A percentile compares a stretch with the other conserved stretches of the same genome.
Conservation (phyloP, 2,888 invertebrate species). For the Amphipyra tragopoginis region DNA sequence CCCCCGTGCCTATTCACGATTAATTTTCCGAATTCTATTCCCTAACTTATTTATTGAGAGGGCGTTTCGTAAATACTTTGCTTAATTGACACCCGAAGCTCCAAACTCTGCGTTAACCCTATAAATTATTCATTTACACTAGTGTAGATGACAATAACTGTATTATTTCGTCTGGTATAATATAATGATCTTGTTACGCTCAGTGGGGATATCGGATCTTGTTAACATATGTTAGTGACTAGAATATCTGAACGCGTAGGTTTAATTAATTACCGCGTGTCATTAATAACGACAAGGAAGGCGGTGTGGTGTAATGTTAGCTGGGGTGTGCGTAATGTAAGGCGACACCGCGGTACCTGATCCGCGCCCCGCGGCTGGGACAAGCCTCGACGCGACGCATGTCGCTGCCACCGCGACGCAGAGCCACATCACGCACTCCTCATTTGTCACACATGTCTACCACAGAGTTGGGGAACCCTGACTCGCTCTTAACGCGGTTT, state of each 20-base stretch:
- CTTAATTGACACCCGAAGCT: conserved; percentile 79
- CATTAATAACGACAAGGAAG: conserved; percentile 79
- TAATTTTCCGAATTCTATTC: conserved; percentile 84
- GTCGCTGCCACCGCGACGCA: conserved; percentile 34
- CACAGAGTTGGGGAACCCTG: conserved; percentile 42
- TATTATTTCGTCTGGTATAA: conserved; percentile 66
- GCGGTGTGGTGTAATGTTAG: conserved; percentile 62
- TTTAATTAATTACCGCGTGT: conserved; percentile 80
- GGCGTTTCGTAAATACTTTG: conserved; percentile 79
- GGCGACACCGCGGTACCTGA: conserved; percentile 70
- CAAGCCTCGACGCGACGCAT: conserved; percentile 34
- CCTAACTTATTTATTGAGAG: conserved; percentile 79
- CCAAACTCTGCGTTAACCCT: conserved; percentile 69
- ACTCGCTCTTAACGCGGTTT: too few species aligned
- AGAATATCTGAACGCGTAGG: conserved; percentile 73
- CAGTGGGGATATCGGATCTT: conserved; percentile 71
- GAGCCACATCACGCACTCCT: conserved; percentile 71
- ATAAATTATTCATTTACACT: conserved; percentile 78
- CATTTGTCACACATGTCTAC: conserved; percentile 76
- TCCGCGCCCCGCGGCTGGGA: conserved; percentile 44
- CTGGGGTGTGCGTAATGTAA: conserved; percentile 66
- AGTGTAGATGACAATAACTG: conserved; percentile 69
- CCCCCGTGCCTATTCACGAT: conserved; percentile 74
- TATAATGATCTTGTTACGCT: conserved; percentile 69
- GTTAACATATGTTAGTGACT: conserved; percentile 78